Conservation (phyloP, 1,140 invertebrate species). For the Camponotus vicinus region DNA sequence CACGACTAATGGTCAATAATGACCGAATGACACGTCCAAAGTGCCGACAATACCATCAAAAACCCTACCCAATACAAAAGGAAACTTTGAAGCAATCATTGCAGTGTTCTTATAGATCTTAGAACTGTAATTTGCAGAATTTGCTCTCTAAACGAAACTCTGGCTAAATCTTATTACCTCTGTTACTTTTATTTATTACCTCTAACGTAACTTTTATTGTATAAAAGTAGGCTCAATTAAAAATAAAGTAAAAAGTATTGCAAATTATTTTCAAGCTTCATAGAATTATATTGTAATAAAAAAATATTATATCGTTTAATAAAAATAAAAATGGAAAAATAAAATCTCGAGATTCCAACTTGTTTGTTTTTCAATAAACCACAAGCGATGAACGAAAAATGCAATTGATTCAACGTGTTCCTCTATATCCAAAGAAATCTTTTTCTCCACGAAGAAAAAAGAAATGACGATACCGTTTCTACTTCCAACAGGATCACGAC, state of each 20-base stretch:
- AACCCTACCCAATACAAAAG: constrained; percentile 24
- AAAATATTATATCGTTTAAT: neutral
- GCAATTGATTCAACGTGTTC: constrained; percentile 21
- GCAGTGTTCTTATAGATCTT: neutral
- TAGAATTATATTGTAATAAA: neutral
- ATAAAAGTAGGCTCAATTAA: neutral
- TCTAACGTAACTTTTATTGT: too few species aligned
- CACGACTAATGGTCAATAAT: constrained; percentile 74
- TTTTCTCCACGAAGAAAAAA: constrained; percentile 12
- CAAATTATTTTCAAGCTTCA: neutral
- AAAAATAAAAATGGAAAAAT: neutral
- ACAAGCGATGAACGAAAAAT: neutral
- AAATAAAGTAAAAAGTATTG: neutral
- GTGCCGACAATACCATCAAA: constrained; percentile 38
- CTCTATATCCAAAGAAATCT: neutral
- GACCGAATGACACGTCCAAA: constrained; percentile 60
- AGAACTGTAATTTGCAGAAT: neutral
- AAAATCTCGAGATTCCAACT: neutral
- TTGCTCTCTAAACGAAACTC: neutral
- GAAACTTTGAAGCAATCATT: constrained; percentile 13
- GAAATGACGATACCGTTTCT: neutral
- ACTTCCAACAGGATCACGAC: constrained; percentile 50
- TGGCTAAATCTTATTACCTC: too few species aligned
- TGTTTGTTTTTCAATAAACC: neutral
- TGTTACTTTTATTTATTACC: too few species aligned